Percentiles rank a stretch among this genome's conserved stretches.
phyloP scores from a whole-genome alignment of 2,888 invertebrate species.

The Lasius platythorax region DNA sequence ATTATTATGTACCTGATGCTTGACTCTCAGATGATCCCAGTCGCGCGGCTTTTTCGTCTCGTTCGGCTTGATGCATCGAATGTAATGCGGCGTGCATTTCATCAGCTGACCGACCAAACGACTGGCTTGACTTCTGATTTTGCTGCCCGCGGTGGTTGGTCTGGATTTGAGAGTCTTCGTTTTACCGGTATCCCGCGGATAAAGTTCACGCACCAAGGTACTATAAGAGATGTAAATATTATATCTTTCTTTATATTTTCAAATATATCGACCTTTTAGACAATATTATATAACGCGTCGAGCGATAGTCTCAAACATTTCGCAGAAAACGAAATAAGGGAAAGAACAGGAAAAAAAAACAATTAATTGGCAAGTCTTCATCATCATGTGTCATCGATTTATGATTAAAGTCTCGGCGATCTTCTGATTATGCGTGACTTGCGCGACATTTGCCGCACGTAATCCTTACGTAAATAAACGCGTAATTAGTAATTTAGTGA shows the following conservation, averaged over 20 bases:
- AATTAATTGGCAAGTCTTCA: background rate
- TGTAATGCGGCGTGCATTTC: constrained; percentile 90
- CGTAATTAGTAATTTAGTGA: constrained; percentile 21
- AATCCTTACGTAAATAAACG: constrained; percentile 21
- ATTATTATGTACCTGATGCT: constrained; percentile 85
- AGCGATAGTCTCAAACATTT: background rate
- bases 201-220: constrained; percentile 87
- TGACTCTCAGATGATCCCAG: constrained; percentile 89
- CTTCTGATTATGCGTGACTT: background rate
- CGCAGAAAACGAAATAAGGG: background rate
- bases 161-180: constrained; percentile 86
- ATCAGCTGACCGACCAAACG: constrained; percentile 89
- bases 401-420: background rate
- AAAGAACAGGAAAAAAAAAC: background rate
- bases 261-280: background rate
- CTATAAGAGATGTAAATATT: constrained; percentile 81
- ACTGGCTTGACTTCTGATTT: constrained; percentile 90
- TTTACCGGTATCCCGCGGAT: constrained; percentile 87
- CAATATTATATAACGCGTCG: background rate
- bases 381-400: background rate
- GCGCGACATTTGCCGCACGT: background rate
- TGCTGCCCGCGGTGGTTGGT: constrained; percentile 89
- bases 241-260: background rate
- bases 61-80: constrained; percentile 91
- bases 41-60: constrained; percentile 89